These are phyloP conservation scores for Serinus canaria DNA, from an alignment of 2,113 vertebrate genomes.

Conservation along the genomic window DNA sequence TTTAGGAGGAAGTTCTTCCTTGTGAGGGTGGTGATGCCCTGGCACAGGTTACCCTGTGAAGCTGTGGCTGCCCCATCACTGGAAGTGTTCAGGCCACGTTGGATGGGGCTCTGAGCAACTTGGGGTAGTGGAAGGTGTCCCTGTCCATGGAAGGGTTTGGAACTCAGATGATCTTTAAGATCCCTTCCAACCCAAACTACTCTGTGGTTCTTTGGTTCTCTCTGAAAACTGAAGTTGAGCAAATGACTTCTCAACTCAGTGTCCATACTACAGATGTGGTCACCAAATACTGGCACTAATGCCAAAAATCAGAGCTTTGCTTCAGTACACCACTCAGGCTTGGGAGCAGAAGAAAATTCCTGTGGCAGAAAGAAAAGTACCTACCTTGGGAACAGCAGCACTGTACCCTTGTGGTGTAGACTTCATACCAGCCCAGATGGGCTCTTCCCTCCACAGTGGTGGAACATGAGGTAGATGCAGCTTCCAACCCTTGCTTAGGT, in stretches of 20 bases:
- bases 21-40: background rate
- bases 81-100: accelerated
- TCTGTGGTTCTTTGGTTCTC: background rate
- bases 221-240: background rate
- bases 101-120: accelerated
- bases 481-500: background rate
- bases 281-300: background rate
- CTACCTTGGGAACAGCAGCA: background rate
- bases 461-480: background rate
- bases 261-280: background rate
- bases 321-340: background rate
- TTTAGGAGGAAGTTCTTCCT: background rate
- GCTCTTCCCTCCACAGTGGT: background rate
- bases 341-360: background rate
- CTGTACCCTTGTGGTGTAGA: background rate
- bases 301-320: background rate
- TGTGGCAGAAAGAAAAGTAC: background rate
- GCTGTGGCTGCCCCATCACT: background rate
- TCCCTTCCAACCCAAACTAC: background rate
- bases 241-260: background rate
- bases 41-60: background rate
- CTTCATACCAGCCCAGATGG: background rate
- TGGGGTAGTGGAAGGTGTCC: background rate
- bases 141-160: background rate
- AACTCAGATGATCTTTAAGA: background rate